Conservation (phyloP, 1,140 invertebrate species). For the Goniozus legneri region DNA sequence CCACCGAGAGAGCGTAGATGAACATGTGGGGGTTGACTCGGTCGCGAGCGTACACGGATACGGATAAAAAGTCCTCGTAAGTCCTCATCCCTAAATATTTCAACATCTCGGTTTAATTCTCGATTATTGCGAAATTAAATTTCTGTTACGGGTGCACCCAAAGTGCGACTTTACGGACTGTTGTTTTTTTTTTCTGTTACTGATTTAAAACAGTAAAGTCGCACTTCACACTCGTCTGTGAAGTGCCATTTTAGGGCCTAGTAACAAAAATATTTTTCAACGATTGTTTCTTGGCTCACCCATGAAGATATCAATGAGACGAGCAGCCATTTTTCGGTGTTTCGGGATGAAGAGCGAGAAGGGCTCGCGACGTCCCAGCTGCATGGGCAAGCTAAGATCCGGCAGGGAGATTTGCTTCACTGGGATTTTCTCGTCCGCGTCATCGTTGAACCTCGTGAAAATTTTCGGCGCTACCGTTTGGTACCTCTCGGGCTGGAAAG, state of each 20-base stretch:
- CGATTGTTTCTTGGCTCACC: conserved; percentile 46
- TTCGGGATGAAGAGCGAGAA: conserved; percentile 75
- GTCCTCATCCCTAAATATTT: conserved; percentile 65
- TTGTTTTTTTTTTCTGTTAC: too few species aligned
- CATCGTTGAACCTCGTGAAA: conserved; percentile 59
- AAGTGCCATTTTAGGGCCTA: too few species aligned
- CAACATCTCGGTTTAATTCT: too few species aligned
- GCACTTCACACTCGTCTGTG: too few species aligned
- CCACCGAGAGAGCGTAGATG: conserved; percentile 73
- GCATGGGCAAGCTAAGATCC: conserved; percentile 63
- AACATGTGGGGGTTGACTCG: conserved; percentile 74
- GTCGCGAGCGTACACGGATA: conserved; percentile 69
- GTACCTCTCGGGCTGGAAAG: conserved; percentile 62
- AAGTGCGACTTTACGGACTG: too few species aligned
- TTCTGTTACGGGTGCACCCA: too few species aligned
- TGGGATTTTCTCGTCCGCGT: conserved; percentile 55
- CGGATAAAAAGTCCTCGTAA: conserved; percentile 67
- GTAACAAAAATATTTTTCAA: too few species aligned
- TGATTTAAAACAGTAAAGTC: too few species aligned
- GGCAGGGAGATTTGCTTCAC: conserved; percentile 68
- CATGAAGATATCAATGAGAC: conserved; percentile 71
- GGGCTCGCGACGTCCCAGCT: conserved; percentile 63
- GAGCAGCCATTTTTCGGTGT: conserved; percentile 65
- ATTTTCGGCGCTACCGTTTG: conserved; percentile 52
- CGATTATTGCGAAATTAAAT: conserved; percentile 9